These are phyloP conservation scores for Falco columbarius DNA, from an alignment of 2,797 vertebrate species.

Conservation along the genomic window DNA sequence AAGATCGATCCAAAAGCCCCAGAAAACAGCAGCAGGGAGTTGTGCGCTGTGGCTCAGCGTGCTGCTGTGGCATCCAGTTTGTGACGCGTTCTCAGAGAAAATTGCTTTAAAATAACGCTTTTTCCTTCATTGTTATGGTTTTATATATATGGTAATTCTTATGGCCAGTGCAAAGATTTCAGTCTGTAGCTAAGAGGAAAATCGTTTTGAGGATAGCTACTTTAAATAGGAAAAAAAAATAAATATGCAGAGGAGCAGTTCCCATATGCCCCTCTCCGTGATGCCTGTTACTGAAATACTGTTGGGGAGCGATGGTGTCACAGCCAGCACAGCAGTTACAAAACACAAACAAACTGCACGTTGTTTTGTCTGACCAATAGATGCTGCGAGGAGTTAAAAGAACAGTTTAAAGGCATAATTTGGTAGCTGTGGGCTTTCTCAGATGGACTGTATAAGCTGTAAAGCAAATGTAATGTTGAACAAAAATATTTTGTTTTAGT, in stretches of 20 bases:
- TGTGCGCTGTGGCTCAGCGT: fast-evolving
- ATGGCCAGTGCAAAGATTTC: fast-evolving
- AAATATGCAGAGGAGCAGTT: fast-evolving
- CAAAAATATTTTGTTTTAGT: not conserved
- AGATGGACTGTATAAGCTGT: not conserved
- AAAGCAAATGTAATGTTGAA: not conserved
- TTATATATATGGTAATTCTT: not conserved
- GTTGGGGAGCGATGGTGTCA: not conserved
- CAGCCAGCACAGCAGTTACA: not conserved
- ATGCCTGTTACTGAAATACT: not conserved
- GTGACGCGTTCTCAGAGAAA: not conserved
- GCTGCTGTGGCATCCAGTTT: not conserved
- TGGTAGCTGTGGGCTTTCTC: not conserved
- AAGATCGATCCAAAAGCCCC: not conserved
- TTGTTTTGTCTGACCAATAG: not conserved
- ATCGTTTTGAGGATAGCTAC: not conserved
- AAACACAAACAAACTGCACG: not conserved
- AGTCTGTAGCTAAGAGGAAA: not conserved
- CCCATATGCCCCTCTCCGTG: not conserved
- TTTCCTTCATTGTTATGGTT: not conserved
- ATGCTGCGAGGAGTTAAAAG: not conserved
- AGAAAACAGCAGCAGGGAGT: fast-evolving
- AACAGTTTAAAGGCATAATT: not conserved
- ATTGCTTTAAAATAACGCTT: fast-evolving
- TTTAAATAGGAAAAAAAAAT: not conserved